Base-by-base conservation (phyloP, 2,113 vertebrate genomes). In the Pseudolaguvia tuberculata region DNA sequence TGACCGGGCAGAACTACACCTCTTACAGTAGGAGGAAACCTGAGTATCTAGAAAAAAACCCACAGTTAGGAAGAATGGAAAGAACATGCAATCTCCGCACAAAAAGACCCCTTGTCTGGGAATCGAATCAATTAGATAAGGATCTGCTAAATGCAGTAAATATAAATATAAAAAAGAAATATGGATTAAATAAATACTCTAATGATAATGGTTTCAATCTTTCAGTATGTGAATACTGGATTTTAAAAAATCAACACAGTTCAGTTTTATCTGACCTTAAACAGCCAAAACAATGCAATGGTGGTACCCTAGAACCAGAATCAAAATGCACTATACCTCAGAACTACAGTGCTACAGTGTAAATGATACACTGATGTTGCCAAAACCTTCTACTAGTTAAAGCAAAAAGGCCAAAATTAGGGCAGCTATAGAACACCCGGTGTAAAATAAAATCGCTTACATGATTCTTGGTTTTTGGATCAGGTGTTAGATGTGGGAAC, bases 341-440 rank as follows among this genome's bases (percentile, higher is more conserved):
- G 1, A 55, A 42, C 39, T 6, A 4, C 31, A n/a, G n/a, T n/a
- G n/a, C 6, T 35, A 35, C 27, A 27, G 27, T 25, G 4, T 56
- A 55, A 50, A 73, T 52, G 25, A 51, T 55, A 55, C 23, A 47
- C 72, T 56, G 62, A 57, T 25, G 23, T 56, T 56, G 55, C 50
- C 0, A 1, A 51, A 59, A 71, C 25, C 42, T 72, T 62, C 53
- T 66, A 42, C 56, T 42, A 48, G 67, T 66, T 75, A 31, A 79
- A 61, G 73, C 73, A 77, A 53, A 35, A 62, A 78, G 77, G 78
- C 75, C 61, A 80, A 81, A 83, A 79, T 86, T 35, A 45, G 52
- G 31, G 71, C 45, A 29, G 27, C 17, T 20, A 21, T 62, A 63
- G 61, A 75, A 20, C 72, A 75, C 58, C 20, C 72, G 50, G 45